Conservation (phyloP, 2,797 vertebrate species). For the Bovichtus variegatus region DNA sequence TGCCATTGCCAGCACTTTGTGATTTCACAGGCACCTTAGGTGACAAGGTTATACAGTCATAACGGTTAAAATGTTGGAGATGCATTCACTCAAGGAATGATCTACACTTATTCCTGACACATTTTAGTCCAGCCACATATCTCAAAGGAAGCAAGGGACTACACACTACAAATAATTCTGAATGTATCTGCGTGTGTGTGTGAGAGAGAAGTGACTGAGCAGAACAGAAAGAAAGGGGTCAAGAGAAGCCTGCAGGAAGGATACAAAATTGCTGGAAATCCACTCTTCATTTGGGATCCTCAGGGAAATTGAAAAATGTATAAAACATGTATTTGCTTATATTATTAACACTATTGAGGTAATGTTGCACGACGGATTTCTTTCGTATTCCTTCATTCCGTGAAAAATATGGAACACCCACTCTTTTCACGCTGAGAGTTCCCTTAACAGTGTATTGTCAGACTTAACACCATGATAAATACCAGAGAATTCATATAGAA, state of each 20-base stretch:
- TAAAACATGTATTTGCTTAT: conserved; percentile 69
- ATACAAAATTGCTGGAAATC: conserved; percentile 64
- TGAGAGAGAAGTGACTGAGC: conserved; percentile 3
- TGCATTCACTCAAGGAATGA: conserved; percentile 1
- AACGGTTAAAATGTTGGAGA: conserved; percentile 6
- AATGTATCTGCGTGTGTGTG: conserved; percentile 6
- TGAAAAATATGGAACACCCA: conserved; percentile 16
- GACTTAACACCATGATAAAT: conserved; percentile 5
- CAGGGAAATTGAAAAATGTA: conserved; percentile 66
- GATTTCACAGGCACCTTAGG: not conserved
- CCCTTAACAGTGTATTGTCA: conserved; percentile 17
- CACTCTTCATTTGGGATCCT: conserved; percentile 56
- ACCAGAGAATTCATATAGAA: not conserved
- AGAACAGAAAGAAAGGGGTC: conserved; percentile 27
- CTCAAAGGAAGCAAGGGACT: not conserved
- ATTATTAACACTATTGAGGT: conserved; percentile 20
- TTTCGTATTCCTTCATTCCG: conserved; percentile 8
- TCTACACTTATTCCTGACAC: not conserved
- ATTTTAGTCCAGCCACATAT: conserved; percentile 8
- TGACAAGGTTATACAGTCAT: not conserved
- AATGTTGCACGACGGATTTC: conserved; percentile 28
- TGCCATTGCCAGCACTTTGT: not conserved
- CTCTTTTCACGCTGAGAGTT: not conserved
- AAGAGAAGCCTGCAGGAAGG: conserved; percentile 28
- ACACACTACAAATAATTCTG: conserved; percentile 1